phyloP scores from a whole-genome alignment of 2,888 invertebrate genomes.

The Matsumyia berberina region DNA sequence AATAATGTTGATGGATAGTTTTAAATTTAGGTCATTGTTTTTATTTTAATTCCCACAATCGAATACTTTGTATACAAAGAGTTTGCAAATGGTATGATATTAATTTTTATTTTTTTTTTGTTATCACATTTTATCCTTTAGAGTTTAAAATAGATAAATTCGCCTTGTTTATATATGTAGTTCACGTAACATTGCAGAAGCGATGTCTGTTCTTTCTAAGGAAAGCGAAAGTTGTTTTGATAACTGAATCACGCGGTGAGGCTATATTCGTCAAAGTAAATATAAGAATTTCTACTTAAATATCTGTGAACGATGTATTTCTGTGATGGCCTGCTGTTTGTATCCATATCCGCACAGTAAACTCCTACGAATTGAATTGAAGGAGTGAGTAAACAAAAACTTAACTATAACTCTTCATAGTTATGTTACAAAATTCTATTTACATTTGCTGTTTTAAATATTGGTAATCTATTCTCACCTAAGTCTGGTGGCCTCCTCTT shows the following conservation, averaged over 20 bases:
- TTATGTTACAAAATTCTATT: no score
- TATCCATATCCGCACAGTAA: constrained; percentile 35
- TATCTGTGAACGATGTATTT: constrained; percentile 48
- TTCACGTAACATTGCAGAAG: constrained; percentile 64
- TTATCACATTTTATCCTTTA: constrained; percentile 19
- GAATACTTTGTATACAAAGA: constrained; percentile 43
- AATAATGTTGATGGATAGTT: constrained; percentile 73
- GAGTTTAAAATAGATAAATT: constrained; percentile 38
- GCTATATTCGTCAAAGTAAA: constrained; percentile 62
- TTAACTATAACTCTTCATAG: no score
- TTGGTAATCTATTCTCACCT: no score
- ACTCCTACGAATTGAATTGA: constrained; percentile 49
- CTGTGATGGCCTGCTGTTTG: constrained; percentile 41
- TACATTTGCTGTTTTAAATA: no score
- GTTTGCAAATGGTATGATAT: constrained; percentile 42
- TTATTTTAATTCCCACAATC: constrained; percentile 48
- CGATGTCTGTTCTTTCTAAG: constrained; percentile 32
- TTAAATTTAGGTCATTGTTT: constrained; percentile 75
- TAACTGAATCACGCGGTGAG: constrained; percentile 59
- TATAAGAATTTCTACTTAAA: constrained; percentile 41
- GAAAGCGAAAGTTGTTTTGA: constrained; percentile 72
- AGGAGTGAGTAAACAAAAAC: no score
- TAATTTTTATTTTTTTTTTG: background rate
- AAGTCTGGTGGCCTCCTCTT: no score
- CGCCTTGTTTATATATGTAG: constrained; percentile 38